Base-by-base conservation (phyloP, 2,797 vertebrate species). In the Pagetopsis macropterus region DNA sequence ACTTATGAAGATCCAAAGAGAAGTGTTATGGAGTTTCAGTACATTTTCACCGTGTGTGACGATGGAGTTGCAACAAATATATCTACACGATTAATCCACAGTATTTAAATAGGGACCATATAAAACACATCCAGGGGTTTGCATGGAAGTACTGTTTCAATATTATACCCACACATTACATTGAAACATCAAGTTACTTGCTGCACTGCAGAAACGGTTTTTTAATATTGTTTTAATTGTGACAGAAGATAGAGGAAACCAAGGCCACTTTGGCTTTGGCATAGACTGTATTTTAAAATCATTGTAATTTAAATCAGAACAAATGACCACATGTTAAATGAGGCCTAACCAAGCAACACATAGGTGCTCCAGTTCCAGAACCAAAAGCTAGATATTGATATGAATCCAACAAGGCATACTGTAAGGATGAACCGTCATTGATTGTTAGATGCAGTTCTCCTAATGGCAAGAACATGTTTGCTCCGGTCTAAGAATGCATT, bases 41-140 rank as follows among this genome's bases (percentile, higher is more conserved):
- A 60, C 64, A 9, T 55, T 76, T 81, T 59, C 44, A 71, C 65
- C 2, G 16, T 5, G 66, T 66, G 52, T 33, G n/a, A 54, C 46
- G 51, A 48, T 23, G 21, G 23, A 74, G 63, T 68, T 50, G 49
- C 55, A 72, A 1, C 11, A 59, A n/a, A n/a, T 40, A 31, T 82
- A 50, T 77, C 4, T 61, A 57, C 55, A 46, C 65, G n/a, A 60
- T 69, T 70, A 50, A 43, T 70, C 68, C 72, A 85, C 54, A n/a
- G 56, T 27, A 55, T 66, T 51, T 46, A 76, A 55, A 62, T 52
- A 77, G 80, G 83, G 84, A 87, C 84, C 83, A 88, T 21, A 65
- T 71, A 17, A 75, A 62, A 75, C 64, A 46, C 51, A 62, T 64
- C 40, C 55, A 72, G 44, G 31, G 45, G 45, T 77, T 75, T 81